A percentile compares a stretch with the other conserved stretches of the same genome.
phyloP scores from a whole-genome alignment of 1,140 invertebrate genomes.

The Nasonia giraulti region DNA sequence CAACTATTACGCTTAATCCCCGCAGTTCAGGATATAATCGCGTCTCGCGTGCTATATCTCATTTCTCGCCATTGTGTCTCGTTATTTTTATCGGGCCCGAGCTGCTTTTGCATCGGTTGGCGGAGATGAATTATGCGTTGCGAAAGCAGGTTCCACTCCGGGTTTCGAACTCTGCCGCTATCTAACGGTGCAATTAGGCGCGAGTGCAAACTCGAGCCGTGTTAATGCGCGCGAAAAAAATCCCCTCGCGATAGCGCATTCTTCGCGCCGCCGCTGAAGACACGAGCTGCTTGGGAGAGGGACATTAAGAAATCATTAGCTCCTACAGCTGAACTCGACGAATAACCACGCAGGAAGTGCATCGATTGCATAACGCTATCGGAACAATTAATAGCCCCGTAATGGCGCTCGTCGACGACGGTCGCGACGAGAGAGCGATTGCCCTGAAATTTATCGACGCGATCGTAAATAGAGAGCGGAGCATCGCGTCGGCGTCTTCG shows the following conservation, averaged over 20 bases:
- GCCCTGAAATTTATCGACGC: conserved; percentile 35
- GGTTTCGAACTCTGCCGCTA: neutral
- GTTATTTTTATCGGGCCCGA: neutral
- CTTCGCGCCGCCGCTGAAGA: neutral
- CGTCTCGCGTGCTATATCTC: neutral
- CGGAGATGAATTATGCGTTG: neutral
- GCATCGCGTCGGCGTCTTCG: neutral
- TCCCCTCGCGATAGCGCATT: neutral
- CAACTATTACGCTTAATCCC: neutral
- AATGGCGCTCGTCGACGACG: too few species aligned
- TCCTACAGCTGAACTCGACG: too few species aligned
- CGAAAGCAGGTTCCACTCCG: neutral
- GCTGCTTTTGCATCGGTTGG: neutral
- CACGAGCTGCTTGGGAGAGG: too few species aligned
- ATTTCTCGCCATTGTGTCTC: neutral
- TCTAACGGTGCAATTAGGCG: neutral
- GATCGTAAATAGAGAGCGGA: conserved; percentile 29
- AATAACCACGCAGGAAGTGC: too few species aligned
- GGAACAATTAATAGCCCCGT: too few species aligned
- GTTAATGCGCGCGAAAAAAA: neutral
- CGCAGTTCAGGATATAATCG: neutral
- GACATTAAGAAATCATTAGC: neutral
- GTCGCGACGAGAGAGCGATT: too few species aligned
- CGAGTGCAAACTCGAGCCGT: neutral
- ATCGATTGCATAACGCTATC: too few species aligned